A percentile compares a stretch with the other conserved stretches of the same genome.
Conservation (phyloP, 2,113 vertebrate genomes). For the Dendropsophus ebraccatus region DNA sequence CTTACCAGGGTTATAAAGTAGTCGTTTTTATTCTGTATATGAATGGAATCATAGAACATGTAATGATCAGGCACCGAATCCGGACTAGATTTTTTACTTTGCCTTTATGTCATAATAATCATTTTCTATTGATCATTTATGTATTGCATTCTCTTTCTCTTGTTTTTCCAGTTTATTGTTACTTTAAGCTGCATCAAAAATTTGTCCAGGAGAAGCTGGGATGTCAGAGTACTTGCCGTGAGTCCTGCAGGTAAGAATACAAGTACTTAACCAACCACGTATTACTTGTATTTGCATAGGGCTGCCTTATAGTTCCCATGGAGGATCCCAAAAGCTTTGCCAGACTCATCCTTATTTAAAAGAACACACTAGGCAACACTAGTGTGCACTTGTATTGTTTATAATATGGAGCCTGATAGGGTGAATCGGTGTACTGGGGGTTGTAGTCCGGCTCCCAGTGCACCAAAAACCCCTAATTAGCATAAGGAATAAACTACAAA, state of each 20-base stretch:
- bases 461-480: too few relatives aligned
- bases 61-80: too few relatives aligned
- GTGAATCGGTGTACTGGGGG: too few relatives aligned
- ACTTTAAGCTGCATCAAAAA: constrained; percentile 72
- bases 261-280: not conserved
- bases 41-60: too few relatives aligned
- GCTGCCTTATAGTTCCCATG: not conserved
- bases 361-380: not conserved
- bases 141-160: not conserved
- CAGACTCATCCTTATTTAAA: not conserved
- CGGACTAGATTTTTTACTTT: too few relatives aligned
- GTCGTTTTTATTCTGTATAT: too few relatives aligned
- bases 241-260: constrained; percentile 76
- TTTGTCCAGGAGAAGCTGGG: constrained; percentile 77
- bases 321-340: not conserved
- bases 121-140: not conserved
- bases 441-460: too few relatives aligned
- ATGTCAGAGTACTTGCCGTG: constrained; percentile 76
- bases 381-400: not conserved
- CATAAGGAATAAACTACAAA: too few relatives aligned
- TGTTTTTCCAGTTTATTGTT: constrained; percentile 76
- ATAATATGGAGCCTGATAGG: not conserved
- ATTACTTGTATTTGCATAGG: not conserved
- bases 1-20: not conserved
- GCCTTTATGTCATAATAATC: not conserved